Evolutionary conservation across 2,888 invertebrate species (phyloP).

Genomic region (Amphipyra berbera): DNA sequence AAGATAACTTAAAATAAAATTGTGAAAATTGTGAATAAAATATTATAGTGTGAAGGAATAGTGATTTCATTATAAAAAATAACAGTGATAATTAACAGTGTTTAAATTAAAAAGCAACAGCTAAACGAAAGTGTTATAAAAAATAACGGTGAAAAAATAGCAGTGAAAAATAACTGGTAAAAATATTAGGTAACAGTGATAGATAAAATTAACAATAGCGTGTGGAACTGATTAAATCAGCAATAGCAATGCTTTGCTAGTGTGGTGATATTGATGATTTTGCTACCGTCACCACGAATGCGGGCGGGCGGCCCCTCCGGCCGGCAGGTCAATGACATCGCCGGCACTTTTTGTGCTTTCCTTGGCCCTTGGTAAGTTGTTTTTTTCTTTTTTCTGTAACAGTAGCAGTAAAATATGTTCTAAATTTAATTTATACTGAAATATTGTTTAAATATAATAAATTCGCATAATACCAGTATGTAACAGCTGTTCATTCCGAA

Average conservation of each 20-base stretch:
- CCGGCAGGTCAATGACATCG: conserved; percentile 88
- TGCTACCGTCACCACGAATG: conserved; percentile 76
- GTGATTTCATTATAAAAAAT: background rate
- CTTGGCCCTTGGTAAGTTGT: conserved; percentile 81
- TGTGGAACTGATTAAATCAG: conserved; percentile 8
- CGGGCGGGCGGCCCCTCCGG: conserved; percentile 77
- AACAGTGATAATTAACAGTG: conserved; percentile 2
- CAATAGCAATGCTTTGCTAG: conserved; percentile 60
- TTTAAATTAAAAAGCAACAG: conserved; percentile 1
- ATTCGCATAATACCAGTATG: background rate
- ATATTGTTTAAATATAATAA: too few species aligned
- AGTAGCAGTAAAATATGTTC: too few species aligned
- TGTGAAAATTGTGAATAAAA: background rate
- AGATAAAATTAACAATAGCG: conserved; percentile 5
- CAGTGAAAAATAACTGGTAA: conserved; percentile 8
- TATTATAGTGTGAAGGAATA: background rate
- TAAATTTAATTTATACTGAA: too few species aligned
- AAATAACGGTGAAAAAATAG: conserved; percentile 11
- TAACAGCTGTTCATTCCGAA: background rate
- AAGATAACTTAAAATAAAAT: background rate
- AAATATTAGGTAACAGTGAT: conserved; percentile 19
- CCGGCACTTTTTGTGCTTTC: conserved; percentile 79
- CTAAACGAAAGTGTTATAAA: background rate
- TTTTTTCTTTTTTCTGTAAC: conserved; percentile 1
- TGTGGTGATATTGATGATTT: conserved; percentile 75